Percentiles rank a stretch among this genome's conserved stretches.
Conservation (phyloP, 1,140 invertebrate species). For the Oryctes rhinoceros region DNA sequence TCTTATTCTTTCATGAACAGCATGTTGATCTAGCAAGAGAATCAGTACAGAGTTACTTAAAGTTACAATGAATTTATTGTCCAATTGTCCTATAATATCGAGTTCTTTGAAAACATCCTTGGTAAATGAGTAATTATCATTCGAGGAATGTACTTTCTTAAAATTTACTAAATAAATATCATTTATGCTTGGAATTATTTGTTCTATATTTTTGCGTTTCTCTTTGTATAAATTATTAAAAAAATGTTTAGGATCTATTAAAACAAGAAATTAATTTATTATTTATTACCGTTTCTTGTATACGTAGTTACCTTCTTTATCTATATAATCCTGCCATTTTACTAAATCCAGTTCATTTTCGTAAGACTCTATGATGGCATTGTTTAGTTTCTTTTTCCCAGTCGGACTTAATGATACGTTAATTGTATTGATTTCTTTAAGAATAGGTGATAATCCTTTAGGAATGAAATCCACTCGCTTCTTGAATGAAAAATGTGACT, state of each 20-base stretch:
- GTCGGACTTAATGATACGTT: slow-evolving; percentile 52
- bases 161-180: not conserved
- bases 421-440: slow-evolving; percentile 50
- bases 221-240: slow-evolving; percentile 55
- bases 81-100: slow-evolving; percentile 72
- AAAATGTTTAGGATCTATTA: slow-evolving; percentile 54
- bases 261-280: not conserved
- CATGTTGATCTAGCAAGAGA: slow-evolving; percentile 79
- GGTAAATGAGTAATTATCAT: slow-evolving; percentile 44
- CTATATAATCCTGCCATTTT: slow-evolving; percentile 59
- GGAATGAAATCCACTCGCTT: slow-evolving; percentile 58
- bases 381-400: slow-evolving; percentile 52
- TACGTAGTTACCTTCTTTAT: slow-evolving; percentile 50
- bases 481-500: slow-evolving; percentile 46
- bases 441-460: slow-evolving; percentile 60
- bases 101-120: slow-evolving; percentile 53
- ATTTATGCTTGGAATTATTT: slow-evolving; percentile 46
- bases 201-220: slow-evolving; percentile 52
- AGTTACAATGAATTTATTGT: slow-evolving; percentile 73
- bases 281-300: not conserved
- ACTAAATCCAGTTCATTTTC: slow-evolving; percentile 54
- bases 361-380: slow-evolving; percentile 52
- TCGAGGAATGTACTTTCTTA: slow-evolving; percentile 35
- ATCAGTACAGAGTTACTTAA: slow-evolving; percentile 60
- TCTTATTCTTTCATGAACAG: slow-evolving; percentile 76